Percentiles rank a stretch among this genome's conserved stretches.
Evolutionary conservation across 2,888 invertebrate species (phyloP).

Genomic region (Plutella xylostella): DNA sequence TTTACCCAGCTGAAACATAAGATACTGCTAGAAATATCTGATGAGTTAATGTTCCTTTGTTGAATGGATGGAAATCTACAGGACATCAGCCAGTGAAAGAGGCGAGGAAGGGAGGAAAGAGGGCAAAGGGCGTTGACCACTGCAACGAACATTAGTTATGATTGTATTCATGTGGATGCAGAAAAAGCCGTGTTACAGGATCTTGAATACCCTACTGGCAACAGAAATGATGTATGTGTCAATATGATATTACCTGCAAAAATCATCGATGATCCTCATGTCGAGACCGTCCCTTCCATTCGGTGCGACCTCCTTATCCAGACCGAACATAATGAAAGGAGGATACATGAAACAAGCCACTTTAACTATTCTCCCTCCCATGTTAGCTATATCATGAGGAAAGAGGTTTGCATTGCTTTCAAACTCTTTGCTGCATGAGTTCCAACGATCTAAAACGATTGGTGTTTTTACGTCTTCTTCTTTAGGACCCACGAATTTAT

Average conservation of each 20-base stretch:
- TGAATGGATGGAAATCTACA: too few species aligned
- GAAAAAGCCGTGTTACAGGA: too few species aligned
- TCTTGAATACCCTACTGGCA: too few species aligned
- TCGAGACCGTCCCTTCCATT: constrained; percentile 66
- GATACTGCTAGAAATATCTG: too few species aligned
- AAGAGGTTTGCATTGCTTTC: constrained; percentile 40
- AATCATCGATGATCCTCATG: constrained; percentile 56
- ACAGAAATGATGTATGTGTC: too few species aligned
- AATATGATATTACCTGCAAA: constrained; percentile 63
- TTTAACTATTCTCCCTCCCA: constrained; percentile 54
- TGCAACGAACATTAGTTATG: too few species aligned
- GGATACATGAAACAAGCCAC: constrained; percentile 71
- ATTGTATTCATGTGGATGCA: too few species aligned
- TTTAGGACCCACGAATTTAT: constrained; percentile 47
- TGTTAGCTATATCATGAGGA: constrained; percentile 55
- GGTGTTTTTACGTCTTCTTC: too few species aligned
- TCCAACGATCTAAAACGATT: constrained; percentile 48
- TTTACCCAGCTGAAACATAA: constrained; percentile 59
- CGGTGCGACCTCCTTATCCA: constrained; percentile 33
- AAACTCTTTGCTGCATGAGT: constrained; percentile 41
- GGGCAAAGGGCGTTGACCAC: too few species aligned
- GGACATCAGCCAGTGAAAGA: too few species aligned
- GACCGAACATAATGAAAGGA: constrained; percentile 65
- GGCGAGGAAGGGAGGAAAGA: too few species aligned
- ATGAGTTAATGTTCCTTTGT: too few species aligned